These are phyloP conservation scores for Sarcophaga bullata DNA, from an alignment of 1,140 invertebrate genomes.

Conservation along the genomic window DNA sequence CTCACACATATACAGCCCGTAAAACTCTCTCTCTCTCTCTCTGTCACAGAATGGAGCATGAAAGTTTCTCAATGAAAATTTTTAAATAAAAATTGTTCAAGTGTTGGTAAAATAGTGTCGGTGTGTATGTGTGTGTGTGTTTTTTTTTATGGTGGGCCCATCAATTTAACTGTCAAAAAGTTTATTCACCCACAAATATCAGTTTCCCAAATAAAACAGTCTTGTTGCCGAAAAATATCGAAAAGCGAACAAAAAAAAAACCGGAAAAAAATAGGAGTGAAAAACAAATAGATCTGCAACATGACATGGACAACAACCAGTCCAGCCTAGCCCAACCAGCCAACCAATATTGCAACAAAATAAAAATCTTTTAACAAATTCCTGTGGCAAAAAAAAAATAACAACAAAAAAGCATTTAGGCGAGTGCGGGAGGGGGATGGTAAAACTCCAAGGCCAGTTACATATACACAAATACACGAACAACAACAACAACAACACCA, in stretches of 20 bases:
- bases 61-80: neutral
- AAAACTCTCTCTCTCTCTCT: neutral
- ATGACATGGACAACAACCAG: no score
- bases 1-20: neutral
- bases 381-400: neutral
- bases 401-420: neutral
- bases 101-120: neutral
- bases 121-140: constrained; percentile 1
- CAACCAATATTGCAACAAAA: neutral
- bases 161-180: constrained; percentile 40
- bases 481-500: no score
- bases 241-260: neutral
- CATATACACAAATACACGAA: neutral
- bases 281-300: constrained; percentile 18
- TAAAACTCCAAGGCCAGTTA: constrained; percentile 8
- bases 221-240: no score
- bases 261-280: neutral
- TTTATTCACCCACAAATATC: constrained; percentile 39
- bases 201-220: constrained; percentile 11
- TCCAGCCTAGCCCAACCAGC: no score
- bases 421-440: neutral
- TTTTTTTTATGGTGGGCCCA: neutral
- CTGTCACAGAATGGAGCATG: neutral
- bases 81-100: neutral
- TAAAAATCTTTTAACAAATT: constrained; percentile 15